Base-by-base conservation (phyloP, 1,140 invertebrate species). In the Drosophila biarmipes region DNA sequence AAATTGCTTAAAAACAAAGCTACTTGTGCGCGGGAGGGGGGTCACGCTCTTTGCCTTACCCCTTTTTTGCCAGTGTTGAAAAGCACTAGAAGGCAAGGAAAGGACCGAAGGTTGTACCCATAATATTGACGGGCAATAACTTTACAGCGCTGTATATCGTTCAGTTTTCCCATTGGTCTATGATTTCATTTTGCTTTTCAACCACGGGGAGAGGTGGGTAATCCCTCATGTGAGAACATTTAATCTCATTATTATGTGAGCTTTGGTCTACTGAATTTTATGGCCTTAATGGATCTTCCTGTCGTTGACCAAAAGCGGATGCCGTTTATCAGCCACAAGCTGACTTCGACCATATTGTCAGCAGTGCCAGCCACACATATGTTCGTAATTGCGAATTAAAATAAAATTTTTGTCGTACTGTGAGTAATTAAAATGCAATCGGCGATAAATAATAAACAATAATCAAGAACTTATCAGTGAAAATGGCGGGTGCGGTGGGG, bases 401-500 rank as follows among this genome's bases (percentile, higher is more conserved):
- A 52, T 67, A 80, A 43, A 78, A 74, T 82, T 84, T 84, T 84
- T 78, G 59, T 63, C 74, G 66, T 48, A 38, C 40, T 40, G 3
- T 45, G 14, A 45, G 40, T 66, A 79, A 84, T 84, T 84, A 84
- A 85, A 84, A 63, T 79, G 80, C 80, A 66, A 79, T 85, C 42
- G 79, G 68, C 53, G 80, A 84, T 84, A 84, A 84, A 79, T 84
- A 76, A 72, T 51, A 78, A 74, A 75, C 54, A 48, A 72, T 73
- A 84, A 82, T 84, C 61, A 84, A 78, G 73, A 71, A 82, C 77
- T 75, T 78, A 69, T 78, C 42, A 62, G 58, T 53, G 53, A 1
- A 14, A 31, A 15, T 8, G 31, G 48, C 48, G 8, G 19, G 4
- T 6, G 21, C 2, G 14, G 31, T 6, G n/a, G 8, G n/a, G 7